Base-by-base conservation (phyloP, 1,140 invertebrate species). In the Heliconius eleuchia region DNA sequence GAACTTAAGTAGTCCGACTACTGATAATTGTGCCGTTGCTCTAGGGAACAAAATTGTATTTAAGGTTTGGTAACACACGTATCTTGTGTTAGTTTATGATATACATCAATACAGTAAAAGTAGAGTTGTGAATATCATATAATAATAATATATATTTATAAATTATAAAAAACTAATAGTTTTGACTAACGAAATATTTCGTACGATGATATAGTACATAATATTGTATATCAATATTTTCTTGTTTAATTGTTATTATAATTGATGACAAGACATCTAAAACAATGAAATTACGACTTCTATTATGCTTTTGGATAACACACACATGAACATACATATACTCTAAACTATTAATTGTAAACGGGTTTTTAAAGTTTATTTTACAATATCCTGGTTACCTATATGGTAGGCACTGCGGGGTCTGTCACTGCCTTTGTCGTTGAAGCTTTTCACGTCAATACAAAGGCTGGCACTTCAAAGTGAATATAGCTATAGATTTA, bases 1-100 rank as follows among this genome's bases (percentile, higher is more conserved):
- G 86, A 82, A 78, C 83, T 87, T 85, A 88, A 89, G 84, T 88
- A 83, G 83, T 78, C 83, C 46, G 81, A 87, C 84, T 84, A 81
- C 82, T 78, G 82, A 86, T 88, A 86, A 86, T 88, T 89, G 84
- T 82, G 83, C 79, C 55, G 19, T 66, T 66, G 23, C 60, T 30
- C 8, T 66, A 27, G 11, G 60, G 23, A 66, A 27, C 4, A 66
- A 66, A 66, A 66, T 57, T 57, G 27, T 27, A 30, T 66, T 30
- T 66, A 66, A 66, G 3, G 23, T 5, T 66, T 30, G 23, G 8
- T 66, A 30, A 66, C 27, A 66, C 2, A 23, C 1, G 60, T 3
- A 30, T 30, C 16, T 23, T 66, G 57, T 66, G 8, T 23, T n/a
- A 18, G 18, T 57, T n/a, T 23, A 23, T 0, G 9, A n/a, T 57